Evolutionary conservation across 2,113 vertebrate species (phyloP).

Genomic region (Tragelaphus imberbis): DNA sequence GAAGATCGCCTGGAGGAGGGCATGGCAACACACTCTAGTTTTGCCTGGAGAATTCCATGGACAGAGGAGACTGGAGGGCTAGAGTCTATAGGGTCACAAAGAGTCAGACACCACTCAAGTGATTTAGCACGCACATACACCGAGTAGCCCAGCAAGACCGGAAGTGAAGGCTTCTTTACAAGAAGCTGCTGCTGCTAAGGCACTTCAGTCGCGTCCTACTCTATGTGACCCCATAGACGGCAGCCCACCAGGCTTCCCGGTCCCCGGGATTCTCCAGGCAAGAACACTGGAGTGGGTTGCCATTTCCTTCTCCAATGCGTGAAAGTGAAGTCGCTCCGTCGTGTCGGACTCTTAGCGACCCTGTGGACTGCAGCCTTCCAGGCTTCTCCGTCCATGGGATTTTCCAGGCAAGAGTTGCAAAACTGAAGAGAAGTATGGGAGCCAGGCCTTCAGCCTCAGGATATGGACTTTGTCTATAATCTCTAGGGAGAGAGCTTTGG

Average conservation of each 20-base stretch:
- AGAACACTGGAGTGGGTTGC: too few relatives aligned
- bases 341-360: too few relatives aligned
- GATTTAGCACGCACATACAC: not conserved
- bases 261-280: too few relatives aligned
- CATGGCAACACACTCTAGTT: too few relatives aligned
- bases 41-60: not conserved
- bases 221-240: too few relatives aligned
- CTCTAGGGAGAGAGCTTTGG: not conserved
- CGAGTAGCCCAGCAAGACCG: not conserved
- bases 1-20: not conserved
- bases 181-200: not conserved
- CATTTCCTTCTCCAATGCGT: too few relatives aligned
- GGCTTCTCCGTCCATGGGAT: too few relatives aligned
- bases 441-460: not conserved
- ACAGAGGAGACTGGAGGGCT: not conserved
- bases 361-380: too few relatives aligned
- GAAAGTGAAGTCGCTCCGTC: too few relatives aligned
- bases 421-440: not conserved
- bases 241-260: too few relatives aligned
- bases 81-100: not conserved
- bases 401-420: not conserved
- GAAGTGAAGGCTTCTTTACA: not conserved
- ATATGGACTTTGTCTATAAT: not conserved
- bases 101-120: not conserved
- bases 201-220: too few relatives aligned